Conservation (phyloP, 2,888 invertebrate species). For the Anthophora plumipes region DNA sequence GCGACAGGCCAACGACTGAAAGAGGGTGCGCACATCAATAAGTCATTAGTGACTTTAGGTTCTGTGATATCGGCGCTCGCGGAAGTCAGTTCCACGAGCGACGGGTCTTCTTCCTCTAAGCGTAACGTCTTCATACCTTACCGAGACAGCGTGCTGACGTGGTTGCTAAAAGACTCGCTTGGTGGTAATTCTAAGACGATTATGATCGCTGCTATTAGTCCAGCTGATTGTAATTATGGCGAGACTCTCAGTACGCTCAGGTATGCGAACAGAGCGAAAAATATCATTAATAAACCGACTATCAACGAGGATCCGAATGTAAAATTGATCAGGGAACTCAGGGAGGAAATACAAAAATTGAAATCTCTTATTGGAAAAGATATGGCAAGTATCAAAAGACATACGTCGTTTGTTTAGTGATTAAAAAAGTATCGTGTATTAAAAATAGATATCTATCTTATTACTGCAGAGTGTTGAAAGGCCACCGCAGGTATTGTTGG, state of each 20-base stretch:
- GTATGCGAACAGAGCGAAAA: conserved; percentile 95
- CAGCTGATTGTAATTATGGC: conserved; percentile 94
- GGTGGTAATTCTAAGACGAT: conserved; percentile 96
- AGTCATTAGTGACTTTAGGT: conserved; percentile 94
- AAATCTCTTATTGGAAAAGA: conserved; percentile 90
- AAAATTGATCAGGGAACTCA: conserved; percentile 92
- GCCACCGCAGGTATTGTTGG: conserved; percentile 88
- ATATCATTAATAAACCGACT: conserved; percentile 95
- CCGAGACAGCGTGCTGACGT: conserved; percentile 94
- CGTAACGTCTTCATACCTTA: conserved; percentile 91
- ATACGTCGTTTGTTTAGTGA: not conserved
- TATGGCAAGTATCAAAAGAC: conserved; percentile 84
- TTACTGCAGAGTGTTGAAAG: conserved; percentile 85
- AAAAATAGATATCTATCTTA: conserved; percentile 7
- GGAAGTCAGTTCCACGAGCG: conserved; percentile 86
- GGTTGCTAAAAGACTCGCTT: conserved; percentile 94
- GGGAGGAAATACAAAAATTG: conserved; percentile 93
- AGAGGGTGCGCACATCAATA: conserved; percentile 96
- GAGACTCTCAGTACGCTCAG: conserved; percentile 94
- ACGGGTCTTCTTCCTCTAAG: conserved; percentile 83
- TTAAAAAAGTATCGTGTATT: not conserved
- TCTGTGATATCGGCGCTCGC: conserved; percentile 95
- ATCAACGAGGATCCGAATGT: conserved; percentile 96
- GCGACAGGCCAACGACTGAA: conserved; percentile 95
- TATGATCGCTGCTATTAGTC: conserved; percentile 94